phyloP scores from a whole-genome alignment of 2,113 vertebrate species.

The Nibea albiflora region DNA sequence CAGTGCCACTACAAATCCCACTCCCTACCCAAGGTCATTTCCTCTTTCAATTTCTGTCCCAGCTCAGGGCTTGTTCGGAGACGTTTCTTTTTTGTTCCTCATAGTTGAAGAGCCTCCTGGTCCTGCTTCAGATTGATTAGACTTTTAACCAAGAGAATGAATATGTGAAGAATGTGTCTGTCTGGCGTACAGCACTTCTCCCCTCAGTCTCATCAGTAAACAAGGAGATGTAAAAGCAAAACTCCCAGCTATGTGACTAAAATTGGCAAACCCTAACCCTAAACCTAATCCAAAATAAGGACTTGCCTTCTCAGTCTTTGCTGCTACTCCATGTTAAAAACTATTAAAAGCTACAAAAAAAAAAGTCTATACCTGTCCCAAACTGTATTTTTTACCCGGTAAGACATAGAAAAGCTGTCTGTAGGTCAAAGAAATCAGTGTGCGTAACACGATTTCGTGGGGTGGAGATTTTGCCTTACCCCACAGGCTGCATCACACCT shows the following conservation, averaged over 20 bases:
- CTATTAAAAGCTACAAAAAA: constrained; percentile 54
- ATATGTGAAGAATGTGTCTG: constrained; percentile 72
- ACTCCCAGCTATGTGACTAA: constrained; percentile 75
- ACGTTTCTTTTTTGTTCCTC: constrained; percentile 65
- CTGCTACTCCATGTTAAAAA: constrained; percentile 54
- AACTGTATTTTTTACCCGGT: constrained; percentile 22
- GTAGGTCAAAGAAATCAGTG: constrained; percentile 17
- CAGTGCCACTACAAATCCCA: constrained; percentile 38
- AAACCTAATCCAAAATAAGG: constrained; percentile 42
- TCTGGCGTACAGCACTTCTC: constrained; percentile 61
- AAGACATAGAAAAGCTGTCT: constrained; percentile 9
- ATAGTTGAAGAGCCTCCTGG: constrained; percentile 63
- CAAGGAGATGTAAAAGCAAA: constrained; percentile 74
- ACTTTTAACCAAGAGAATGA: constrained; percentile 78
- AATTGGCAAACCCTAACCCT: constrained; percentile 39
- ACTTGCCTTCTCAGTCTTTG: constrained; percentile 51
- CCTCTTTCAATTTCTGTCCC: constrained; percentile 47
- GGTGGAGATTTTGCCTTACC: neutral
- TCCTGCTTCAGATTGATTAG: constrained; percentile 78
- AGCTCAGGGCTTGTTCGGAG: constrained; percentile 57
- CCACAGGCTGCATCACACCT: neutral
- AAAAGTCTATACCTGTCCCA: constrained; percentile 14
- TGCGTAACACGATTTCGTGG: neutral
- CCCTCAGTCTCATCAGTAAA: constrained; percentile 77
- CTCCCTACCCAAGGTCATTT: constrained; percentile 64